phyloP scores from a whole-genome alignment of 2,888 invertebrate species.

The Ormyrus rosae region DNA sequence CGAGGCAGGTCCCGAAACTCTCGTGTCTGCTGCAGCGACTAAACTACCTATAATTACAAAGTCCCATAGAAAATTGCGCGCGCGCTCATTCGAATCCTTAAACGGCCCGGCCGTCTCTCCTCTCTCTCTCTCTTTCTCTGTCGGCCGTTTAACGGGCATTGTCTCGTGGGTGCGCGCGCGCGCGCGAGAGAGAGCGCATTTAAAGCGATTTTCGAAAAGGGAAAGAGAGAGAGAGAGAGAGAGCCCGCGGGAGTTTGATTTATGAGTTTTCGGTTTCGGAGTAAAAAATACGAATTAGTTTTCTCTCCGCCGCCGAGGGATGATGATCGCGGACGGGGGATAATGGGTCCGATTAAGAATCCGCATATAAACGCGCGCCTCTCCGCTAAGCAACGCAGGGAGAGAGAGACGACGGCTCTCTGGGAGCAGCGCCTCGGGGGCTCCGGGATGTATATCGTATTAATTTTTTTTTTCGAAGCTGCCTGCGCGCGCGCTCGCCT shows the following conservation, averaged over 20 bases:
- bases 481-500: constrained; percentile 32
- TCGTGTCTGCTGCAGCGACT: constrained; percentile 65
- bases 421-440: constrained; percentile 41
- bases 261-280: constrained; percentile 76
- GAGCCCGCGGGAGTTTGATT: constrained; percentile 71
- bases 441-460: constrained; percentile 15
- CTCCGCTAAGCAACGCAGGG: constrained; percentile 60
- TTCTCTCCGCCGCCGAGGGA: constrained; percentile 61
- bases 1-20: constrained; percentile 52
- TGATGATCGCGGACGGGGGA: constrained; percentile 74
- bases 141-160: constrained; percentile 67
- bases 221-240: constrained; percentile 36
- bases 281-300: constrained; percentile 75
- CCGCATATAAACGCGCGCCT: constrained; percentile 59
- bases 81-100: constrained; percentile 72
- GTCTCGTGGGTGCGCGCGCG: constrained; percentile 60
- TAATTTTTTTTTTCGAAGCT: constrained; percentile 44
- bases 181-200: constrained; percentile 56
- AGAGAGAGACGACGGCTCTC: constrained; percentile 56
- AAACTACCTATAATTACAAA: constrained; percentile 76
- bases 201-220: constrained; percentile 55
- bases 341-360: constrained; percentile 76
- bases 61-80: constrained; percentile 74
- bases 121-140: not conserved
- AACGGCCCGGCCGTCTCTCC: constrained; percentile 59